Evolutionary conservation across 2,797 vertebrate species (phyloP).

Genomic region (Varecia variegata): DNA sequence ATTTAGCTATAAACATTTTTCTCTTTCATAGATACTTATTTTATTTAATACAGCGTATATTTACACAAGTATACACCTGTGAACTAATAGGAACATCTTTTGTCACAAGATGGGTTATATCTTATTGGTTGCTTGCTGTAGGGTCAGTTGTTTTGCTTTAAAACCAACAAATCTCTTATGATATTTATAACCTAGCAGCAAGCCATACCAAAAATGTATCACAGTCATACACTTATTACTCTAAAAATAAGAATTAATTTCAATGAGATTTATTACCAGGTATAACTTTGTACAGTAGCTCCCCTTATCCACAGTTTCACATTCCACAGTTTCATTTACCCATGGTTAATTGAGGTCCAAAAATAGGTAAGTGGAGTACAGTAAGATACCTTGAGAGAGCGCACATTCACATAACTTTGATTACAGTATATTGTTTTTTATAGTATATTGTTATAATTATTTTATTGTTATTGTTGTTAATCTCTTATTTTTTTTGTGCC

Average conservation of each 20-base stretch:
- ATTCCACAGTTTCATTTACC: not conserved
- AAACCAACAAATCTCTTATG: constrained; percentile 5
- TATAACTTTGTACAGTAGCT: not conserved
- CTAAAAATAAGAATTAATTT: constrained; percentile 7
- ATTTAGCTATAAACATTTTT: not conserved
- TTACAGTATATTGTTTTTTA: not conserved
- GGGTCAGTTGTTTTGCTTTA: constrained; percentile 3
- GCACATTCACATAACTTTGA: not conserved
- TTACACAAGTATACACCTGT: not conserved
- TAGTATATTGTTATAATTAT: not conserved
- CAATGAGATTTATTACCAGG: not conserved
- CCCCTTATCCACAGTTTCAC: not conserved
- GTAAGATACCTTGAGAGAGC: not conserved
- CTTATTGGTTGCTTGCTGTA: not conserved
- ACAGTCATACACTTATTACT: not conserved
- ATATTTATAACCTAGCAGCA: not conserved
- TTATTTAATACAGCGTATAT: constrained; percentile 50
- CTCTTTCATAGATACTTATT: constrained; percentile 16
- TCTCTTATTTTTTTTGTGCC: not conserved
- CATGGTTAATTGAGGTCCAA: not conserved
- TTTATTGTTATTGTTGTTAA: not conserved
- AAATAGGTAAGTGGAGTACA: not conserved
- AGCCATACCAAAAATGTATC: not conserved
- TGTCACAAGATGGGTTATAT: not conserved
- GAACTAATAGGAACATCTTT: constrained; percentile 21